These are phyloP conservation scores for Hystrix brachyura DNA, from an alignment of 2,113 vertebrate genomes.

Conservation along the genomic window DNA sequence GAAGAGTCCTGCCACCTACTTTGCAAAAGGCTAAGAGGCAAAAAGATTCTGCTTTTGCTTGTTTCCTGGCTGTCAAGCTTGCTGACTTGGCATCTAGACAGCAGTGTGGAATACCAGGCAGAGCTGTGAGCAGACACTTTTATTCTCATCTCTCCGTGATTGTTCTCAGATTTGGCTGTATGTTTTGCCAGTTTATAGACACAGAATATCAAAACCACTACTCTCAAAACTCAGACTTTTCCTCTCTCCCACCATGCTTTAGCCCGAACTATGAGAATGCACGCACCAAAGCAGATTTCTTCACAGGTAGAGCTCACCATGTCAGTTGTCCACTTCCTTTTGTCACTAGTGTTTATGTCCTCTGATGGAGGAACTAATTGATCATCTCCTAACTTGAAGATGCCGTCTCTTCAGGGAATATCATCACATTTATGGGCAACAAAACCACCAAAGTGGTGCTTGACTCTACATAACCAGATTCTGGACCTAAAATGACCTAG, in stretches of 20 bases:
- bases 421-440: not conserved
- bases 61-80: not conserved
- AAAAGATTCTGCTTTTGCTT: not conserved
- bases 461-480: not conserved
- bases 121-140: not conserved
- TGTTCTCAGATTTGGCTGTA: not conserved
- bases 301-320: not conserved
- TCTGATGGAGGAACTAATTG: not conserved
- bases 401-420: not conserved
- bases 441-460: not conserved
- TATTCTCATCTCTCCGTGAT: not conserved
- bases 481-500: not conserved
- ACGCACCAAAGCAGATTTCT: not conserved
- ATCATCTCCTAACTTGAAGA: slow-evolving; percentile 8
- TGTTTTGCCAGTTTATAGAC: not conserved
- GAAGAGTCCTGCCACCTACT: not conserved
- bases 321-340: not conserved
- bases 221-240: not conserved
- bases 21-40: not conserved
- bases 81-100: not conserved
- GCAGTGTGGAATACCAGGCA: not conserved
- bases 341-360: not conserved
- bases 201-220: slow-evolving; percentile 23
- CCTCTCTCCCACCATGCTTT: not conserved
- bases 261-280: not conserved